These are phyloP conservation scores for Phasianus colchicus DNA, from an alignment of 2,113 vertebrate species.

Conservation along the genomic window DNA sequence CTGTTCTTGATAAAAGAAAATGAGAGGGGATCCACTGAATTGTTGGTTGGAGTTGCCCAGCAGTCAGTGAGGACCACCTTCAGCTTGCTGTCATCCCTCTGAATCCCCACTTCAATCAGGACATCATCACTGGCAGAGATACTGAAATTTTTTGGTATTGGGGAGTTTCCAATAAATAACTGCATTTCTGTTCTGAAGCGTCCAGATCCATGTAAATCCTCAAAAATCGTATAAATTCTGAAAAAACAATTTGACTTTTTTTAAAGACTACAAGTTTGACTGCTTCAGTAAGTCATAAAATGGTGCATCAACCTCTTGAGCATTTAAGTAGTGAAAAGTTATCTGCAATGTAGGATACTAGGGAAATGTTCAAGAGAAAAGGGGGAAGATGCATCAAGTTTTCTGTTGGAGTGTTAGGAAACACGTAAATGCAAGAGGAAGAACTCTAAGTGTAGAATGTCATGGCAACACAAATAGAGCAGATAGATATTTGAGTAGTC, in stretches of 20 bases:
- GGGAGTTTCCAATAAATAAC: slow-evolving; percentile 80
- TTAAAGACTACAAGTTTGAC: not conserved
- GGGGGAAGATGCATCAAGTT: not conserved
- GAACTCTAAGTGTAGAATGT: not conserved
- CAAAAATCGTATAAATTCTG: slow-evolving; percentile 81
- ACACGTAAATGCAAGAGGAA: not conserved
- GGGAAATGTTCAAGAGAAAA: not conserved
- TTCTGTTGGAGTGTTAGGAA: not conserved
- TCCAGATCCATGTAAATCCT: slow-evolving; percentile 81
- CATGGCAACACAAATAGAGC: not conserved
- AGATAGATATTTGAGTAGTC: not conserved
- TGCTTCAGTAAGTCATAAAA: not conserved
- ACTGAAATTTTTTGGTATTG: slow-evolving; percentile 82
- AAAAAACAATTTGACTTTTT: not conserved
- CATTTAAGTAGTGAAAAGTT: not conserved
- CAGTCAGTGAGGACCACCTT: slow-evolving; percentile 87
- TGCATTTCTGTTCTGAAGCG: slow-evolving; percentile 84
- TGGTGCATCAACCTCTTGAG: fast-evolving
- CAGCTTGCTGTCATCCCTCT: slow-evolving; percentile 77
- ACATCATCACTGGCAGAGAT: slow-evolving; percentile 83
- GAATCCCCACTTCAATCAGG: slow-evolving; percentile 85
- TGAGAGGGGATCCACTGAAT: slow-evolving; percentile 59
- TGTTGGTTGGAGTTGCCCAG: slow-evolving; percentile 87
- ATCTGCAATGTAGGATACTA: not conserved
- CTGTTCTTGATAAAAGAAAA: slow-evolving; percentile 86